Conservation (phyloP, 2,113 vertebrate genomes). For the Genyomyrus donnyi region DNA sequence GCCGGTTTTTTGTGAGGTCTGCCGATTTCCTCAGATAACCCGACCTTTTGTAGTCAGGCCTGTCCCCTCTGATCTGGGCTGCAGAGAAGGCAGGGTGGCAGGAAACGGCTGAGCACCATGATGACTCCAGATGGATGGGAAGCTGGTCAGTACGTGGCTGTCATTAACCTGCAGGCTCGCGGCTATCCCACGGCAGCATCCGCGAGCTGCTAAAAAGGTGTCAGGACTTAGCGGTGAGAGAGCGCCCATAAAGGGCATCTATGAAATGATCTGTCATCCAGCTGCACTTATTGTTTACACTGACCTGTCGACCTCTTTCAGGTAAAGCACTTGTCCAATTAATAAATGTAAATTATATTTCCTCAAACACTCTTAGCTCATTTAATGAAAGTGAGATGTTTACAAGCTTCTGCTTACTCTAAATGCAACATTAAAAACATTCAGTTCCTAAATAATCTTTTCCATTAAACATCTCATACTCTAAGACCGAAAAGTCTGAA, state of each 20-base stretch:
- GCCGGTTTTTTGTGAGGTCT: not conserved
- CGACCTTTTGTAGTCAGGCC: not conserved
- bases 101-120: not conserved
- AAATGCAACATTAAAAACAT: not conserved
- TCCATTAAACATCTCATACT: not conserved
- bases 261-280: not conserved
- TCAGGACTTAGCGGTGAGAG: not conserved
- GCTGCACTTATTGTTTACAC: not conserved
- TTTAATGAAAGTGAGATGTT: not conserved
- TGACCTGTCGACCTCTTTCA: not conserved
- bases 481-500: not conserved
- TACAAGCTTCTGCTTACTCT: not conserved
- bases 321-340: not conserved
- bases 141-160: not conserved
- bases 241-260: not conserved
- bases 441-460: not conserved
- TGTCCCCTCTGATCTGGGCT: not conserved
- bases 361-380: not conserved
- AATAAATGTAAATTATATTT: conserved; percentile 4
- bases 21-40: not conserved
- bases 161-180: conserved; percentile 13
- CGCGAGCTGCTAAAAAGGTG: not conserved
- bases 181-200: not conserved
- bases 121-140: conserved; percentile 4
- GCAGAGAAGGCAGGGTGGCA: not conserved